Base-by-base conservation (phyloP, 2,888 invertebrate species). In the Troides helena region DNA sequence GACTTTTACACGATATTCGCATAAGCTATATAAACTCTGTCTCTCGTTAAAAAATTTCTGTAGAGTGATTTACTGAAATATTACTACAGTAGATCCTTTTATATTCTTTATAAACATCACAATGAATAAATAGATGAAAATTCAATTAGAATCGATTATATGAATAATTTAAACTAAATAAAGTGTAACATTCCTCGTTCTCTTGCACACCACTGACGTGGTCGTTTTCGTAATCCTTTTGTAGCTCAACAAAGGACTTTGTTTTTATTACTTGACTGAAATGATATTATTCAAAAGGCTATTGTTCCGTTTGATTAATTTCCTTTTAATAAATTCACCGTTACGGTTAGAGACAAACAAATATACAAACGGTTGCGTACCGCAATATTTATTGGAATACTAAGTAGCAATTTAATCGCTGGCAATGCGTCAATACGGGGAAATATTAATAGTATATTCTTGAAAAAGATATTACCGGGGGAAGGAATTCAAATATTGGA, bases 401-500 rank as follows among this genome's bases (percentile, higher is more conserved):
- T 68, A 60, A 69, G 53, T 56, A 60, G 56, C 43, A 61, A 69
- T 69, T 69, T 61, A 69, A 69, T 69, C 60, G 61, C 36, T 39
- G 30, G 17, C 25, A 60, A 59, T 23, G 65, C 65, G 64, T 60
- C 64, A 68, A 68, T 56, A 53, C 39, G 64, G 61, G 56, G 21
- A 65, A 69, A 69, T 69, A 69, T 69, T 69, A 62, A 61, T 69
- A 69, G 57, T 69, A 65, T 65, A 69, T 69, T 65, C 61, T 14
- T 43, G 68, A 62, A 65, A 65, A 69, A 69, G 69, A 69, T 69
- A 69, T 69, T 69, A 69, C 61, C n/a, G 50, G 57, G 57, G 57
- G 65, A 69, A 59, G 69, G 69, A 69, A 69, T 69, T 69, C 65
- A 69, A 69, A 69, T 69, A 69, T 69, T 62, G 60, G 65, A 66